Evolutionary conservation across 2,888 invertebrate genomes (phyloP).

Genomic region (Mantis religiosa): DNA sequence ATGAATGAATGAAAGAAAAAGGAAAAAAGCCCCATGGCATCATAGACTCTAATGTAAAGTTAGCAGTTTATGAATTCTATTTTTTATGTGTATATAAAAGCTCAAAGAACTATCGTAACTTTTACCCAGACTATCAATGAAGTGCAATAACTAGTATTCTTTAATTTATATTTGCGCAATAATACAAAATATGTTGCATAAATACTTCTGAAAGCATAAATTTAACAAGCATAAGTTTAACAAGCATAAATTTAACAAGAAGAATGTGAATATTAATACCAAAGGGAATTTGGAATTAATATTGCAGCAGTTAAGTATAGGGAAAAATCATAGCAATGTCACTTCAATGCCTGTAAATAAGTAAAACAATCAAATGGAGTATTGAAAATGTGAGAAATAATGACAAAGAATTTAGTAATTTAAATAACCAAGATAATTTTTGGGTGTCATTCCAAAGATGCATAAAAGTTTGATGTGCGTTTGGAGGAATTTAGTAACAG

Average conservation of each 20-base stretch:
- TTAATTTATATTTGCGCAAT: not conserved
- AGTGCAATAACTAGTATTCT: constrained; percentile 3
- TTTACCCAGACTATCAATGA: not conserved
- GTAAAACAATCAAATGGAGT: too few relatives aligned
- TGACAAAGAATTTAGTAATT: not conserved
- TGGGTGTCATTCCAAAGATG: not conserved
- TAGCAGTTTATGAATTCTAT: not conserved
- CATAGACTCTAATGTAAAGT: not conserved
- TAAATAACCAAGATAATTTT: not conserved
- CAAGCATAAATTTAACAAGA: not conserved
- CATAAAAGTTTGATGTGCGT: too few relatives aligned
- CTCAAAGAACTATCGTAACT: not conserved
- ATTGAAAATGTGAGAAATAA: not conserved
- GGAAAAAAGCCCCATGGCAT: not conserved
- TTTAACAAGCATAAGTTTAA: not conserved
- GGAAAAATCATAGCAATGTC: not conserved
- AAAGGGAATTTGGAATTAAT: not conserved
- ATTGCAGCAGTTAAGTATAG: not conserved
- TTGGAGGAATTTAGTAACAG: too few relatives aligned
- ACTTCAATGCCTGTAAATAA: not conserved
- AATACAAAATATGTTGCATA: not conserved
- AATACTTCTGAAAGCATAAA: not conserved
- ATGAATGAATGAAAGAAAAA: too few relatives aligned
- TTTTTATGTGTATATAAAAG: constrained; percentile 6
- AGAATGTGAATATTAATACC: not conserved